A percentile compares a stretch with the other conserved stretches of the same genome.
Evolutionary conservation across 2,888 invertebrate species (phyloP).

Genomic region (Eledone cirrhosa): DNA sequence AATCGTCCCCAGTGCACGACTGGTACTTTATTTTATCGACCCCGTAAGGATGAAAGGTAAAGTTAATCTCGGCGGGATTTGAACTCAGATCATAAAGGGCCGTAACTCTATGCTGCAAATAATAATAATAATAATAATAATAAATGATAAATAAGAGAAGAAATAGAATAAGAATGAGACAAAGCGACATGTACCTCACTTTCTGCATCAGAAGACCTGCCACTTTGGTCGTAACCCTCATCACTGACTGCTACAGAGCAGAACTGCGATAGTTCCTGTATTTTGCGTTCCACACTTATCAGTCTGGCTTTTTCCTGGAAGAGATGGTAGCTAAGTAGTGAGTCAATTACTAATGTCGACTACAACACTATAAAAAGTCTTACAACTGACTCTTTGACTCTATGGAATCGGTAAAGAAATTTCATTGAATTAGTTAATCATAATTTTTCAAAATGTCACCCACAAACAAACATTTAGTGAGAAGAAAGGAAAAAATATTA

Average conservation of each 20-base stretch:
- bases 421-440: too few relatives aligned
- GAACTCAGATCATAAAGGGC: too few relatives aligned
- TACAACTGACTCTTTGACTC: too few relatives aligned
- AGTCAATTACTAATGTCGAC: conserved; percentile 17
- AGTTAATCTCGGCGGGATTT: too few relatives aligned
- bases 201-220: conserved; percentile 27
- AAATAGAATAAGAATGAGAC: background rate
- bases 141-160: background rate
- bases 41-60: too few relatives aligned
- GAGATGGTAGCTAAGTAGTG: conserved; percentile 28
- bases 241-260: conserved; percentile 27
- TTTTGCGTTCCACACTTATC: conserved; percentile 44
- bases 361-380: background rate
- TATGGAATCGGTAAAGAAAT: too few relatives aligned
- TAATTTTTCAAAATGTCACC: too few relatives aligned
- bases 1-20: too few relatives aligned
- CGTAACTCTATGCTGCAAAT: too few relatives aligned
- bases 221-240: conserved; percentile 28
- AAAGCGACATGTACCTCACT: conserved; percentile 29
- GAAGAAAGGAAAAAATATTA: too few relatives aligned
- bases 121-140: background rate
- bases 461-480: too few relatives aligned
- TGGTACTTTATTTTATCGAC: too few relatives aligned
- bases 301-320: conserved; percentile 56
- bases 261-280: conserved; percentile 39